These are phyloP conservation scores for Malurus cyaneus DNA, from an alignment of 2,113 vertebrate species.

Conservation along the genomic window DNA sequence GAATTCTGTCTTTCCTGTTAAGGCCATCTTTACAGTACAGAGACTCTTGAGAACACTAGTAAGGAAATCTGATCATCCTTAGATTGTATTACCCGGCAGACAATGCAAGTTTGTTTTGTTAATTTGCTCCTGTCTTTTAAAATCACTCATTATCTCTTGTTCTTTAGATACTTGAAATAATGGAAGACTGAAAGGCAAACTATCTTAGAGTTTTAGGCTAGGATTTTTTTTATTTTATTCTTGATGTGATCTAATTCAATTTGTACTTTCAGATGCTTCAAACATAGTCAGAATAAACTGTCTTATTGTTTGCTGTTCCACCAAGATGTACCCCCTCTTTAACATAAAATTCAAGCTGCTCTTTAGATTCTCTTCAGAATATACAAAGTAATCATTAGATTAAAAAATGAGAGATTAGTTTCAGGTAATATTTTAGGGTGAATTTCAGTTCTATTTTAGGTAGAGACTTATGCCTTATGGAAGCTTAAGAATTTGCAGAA, in stretches of 20 bases:
- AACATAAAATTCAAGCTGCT: background rate
- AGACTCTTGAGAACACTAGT: background rate
- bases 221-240: background rate
- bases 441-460: background rate
- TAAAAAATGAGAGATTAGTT: background rate
- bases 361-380: background rate
- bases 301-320: constrained; percentile 1
- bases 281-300: background rate
- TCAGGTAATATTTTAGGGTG: background rate
- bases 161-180: background rate
- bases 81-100: background rate
- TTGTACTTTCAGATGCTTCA: constrained; percentile 27
- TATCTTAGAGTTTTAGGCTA: background rate
- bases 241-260: background rate
- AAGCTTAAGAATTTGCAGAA: background rate
- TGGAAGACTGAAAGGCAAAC: background rate
- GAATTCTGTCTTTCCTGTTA: background rate
- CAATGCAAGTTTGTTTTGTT: background rate
- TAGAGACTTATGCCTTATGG: background rate
- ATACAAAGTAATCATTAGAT: background rate
- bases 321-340: background rate
- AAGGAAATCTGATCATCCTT: background rate
- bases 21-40: background rate
- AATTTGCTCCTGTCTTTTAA: background rate
- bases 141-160: background rate